Evolutionary conservation across 1,140 invertebrate species (phyloP).

Genomic region (Heliconius congener): DNA sequence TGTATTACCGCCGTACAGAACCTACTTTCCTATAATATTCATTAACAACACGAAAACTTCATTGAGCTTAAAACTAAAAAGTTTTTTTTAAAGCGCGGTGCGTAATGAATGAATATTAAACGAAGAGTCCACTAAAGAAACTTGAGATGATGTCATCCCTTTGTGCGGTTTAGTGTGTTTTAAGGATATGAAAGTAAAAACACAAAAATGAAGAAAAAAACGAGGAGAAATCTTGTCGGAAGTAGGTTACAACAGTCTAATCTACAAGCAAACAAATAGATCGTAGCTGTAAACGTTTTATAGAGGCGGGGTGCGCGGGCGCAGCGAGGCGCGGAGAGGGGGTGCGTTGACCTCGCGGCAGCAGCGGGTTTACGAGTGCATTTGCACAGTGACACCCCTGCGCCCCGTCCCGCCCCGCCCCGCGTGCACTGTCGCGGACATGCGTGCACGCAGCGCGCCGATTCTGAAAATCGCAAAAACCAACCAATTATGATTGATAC

Average conservation of each 20-base stretch:
- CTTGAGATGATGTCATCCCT: conserved; percentile 26
- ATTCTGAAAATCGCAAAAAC: conserved; percentile 69
- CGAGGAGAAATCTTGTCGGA: conserved; percentile 12
- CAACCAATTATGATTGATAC: conserved; percentile 75
- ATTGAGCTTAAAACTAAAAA: conserved; percentile 35
- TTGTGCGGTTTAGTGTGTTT: background rate
- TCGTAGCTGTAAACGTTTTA: conserved; percentile 66
- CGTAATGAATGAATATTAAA: conserved; percentile 33
- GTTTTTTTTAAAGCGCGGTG: conserved; percentile 25
- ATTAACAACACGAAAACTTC: conserved; percentile 23
- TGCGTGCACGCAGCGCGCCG: conserved; percentile 67
- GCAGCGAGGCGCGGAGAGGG: conserved; percentile 47
- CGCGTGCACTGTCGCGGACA: conserved; percentile 38
- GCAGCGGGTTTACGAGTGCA: conserved; percentile 70
- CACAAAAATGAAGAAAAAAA: background rate
- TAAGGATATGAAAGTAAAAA: background rate
- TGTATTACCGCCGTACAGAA: conserved; percentile 4
- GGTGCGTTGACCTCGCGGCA: conserved; percentile 67
- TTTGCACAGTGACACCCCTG: conserved; percentile 73
- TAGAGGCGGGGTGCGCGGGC: conserved; percentile 49
- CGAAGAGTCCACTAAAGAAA: conserved; percentile 24
- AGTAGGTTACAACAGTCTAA: conserved; percentile 22
- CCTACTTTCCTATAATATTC: conserved; percentile 16
- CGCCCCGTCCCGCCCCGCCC: conserved; percentile 34
- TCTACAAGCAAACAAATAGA: conserved; percentile 53